A percentile compares a stretch with the other conserved stretches of the same genome.
Conservation (phyloP, 2,888 invertebrate species). For the Agrochola lota region DNA sequence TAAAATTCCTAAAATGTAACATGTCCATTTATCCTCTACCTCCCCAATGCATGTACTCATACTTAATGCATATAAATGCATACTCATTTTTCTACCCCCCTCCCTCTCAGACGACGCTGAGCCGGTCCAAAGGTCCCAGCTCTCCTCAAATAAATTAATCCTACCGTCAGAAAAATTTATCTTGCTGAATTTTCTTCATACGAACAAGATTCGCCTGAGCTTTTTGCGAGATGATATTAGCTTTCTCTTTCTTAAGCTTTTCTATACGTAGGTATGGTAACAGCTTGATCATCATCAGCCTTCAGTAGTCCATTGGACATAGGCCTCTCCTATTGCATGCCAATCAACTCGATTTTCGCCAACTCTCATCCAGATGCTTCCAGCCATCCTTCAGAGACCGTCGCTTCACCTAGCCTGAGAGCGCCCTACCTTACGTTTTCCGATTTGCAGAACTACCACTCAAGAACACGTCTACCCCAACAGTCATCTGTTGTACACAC, state of each 20-base stretch:
- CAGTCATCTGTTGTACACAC: too few relatives aligned
- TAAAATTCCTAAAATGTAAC: conserved; percentile 9
- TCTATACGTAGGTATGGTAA: background rate
- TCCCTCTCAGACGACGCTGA: conserved; percentile 26
- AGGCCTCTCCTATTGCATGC: too few relatives aligned
- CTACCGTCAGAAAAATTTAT: conserved; percentile 49
- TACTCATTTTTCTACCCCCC: conserved; percentile 52
- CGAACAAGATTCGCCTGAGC: conserved; percentile 21
- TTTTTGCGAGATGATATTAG: conserved; percentile 20
- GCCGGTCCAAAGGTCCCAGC: conserved; percentile 32
- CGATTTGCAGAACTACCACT: too few relatives aligned
- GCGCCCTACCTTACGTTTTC: too few relatives aligned
- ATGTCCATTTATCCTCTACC: conserved; percentile 38
- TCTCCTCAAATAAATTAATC: conserved; percentile 56
- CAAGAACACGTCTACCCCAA: too few relatives aligned
- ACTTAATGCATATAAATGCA: conserved; percentile 60
- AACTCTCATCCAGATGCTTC: too few relatives aligned
- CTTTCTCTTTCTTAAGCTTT: conserved; percentile 30
- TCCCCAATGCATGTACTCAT: conserved; percentile 45
- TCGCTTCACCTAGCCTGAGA: too few relatives aligned
- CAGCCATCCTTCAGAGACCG: too few relatives aligned
- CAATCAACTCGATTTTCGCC: too few relatives aligned
- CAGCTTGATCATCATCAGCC: background rate
- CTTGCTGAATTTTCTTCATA: conserved; percentile 36
- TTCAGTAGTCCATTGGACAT: too few relatives aligned